Evolutionary conservation across 2,113 vertebrate species (phyloP), one percentile per base, ranked within the genome.

Genomic region (Gobio gobio): DNA sequence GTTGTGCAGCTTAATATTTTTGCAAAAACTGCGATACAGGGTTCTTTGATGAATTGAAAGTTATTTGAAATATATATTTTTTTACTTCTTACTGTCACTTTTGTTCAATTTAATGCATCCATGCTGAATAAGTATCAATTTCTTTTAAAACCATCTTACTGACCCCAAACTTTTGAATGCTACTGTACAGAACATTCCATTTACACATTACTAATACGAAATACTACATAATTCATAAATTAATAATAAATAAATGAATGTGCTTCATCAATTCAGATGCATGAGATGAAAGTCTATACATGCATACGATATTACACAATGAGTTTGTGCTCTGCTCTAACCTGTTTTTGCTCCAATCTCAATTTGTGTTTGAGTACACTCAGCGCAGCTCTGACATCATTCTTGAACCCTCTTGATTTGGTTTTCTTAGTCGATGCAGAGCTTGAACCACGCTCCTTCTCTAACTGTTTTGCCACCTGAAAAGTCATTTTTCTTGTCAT

Each of bases 351-450:
- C 77, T 63, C 74, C 6, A 85, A 64, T 18, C 85, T 76, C 9
- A 86, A 72, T 77, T 83, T 89, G 43, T 94, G 84, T 92, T 92
- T 91, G 84, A 90, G 86, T 47, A 85, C 74, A 61, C 80, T 89
- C 24, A 89, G 91, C 72, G 93, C 86, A 87, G 91, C 93, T 36
- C 90, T 94, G 84, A 92, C 90, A 85, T 94, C 88, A 54, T 91
- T 95, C 5, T 76, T 83, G 92, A 86, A 93, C 89, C 89, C 78
- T 88, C 45, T 89, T 93, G 86, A 92, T 92, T 86, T 89, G 78
- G 73, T 8, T 72, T 89, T 89, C 58, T 61, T 86, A 77, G 47
- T 68, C 2, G 84, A 61, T 33, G 72, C 47, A 29, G 54, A 64
- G 77, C 64, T 80, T 29, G 89, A 84, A 79, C 61, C 68, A 61